These are phyloP conservation scores for Napeogenes sylphis DNA, from an alignment of 2,888 invertebrate species.

Conservation along the genomic window DNA sequence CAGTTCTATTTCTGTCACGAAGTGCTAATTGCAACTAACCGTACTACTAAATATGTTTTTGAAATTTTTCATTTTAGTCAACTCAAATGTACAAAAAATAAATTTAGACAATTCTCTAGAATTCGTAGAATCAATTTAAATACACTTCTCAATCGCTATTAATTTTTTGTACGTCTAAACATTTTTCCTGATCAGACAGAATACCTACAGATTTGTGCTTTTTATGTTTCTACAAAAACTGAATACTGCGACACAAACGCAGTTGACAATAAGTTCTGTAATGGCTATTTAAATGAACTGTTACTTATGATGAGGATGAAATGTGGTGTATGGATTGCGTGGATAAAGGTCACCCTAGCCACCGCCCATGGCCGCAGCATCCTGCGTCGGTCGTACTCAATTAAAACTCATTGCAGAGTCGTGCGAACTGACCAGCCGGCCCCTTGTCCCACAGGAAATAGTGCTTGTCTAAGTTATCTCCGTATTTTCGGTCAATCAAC, in stretches of 20 bases:
- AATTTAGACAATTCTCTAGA: too few relatives aligned
- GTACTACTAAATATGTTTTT: not conserved
- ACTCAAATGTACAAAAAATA: too few relatives aligned
- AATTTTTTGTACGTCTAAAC: too few relatives aligned
- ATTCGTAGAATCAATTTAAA: too few relatives aligned
- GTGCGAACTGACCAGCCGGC: conserved; percentile 61
- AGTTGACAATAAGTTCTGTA: too few relatives aligned
- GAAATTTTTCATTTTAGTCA: too few relatives aligned
- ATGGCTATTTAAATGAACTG: too few relatives aligned
- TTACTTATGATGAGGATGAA: conserved; percentile 8
- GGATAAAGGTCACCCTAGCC: conserved; percentile 58
- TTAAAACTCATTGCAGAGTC: conserved; percentile 74
- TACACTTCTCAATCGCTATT: too few relatives aligned
- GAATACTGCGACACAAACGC: too few relatives aligned
- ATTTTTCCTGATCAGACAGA: too few relatives aligned
- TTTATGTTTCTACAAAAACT: too few relatives aligned
- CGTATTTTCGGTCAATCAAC: conserved; percentile 56
- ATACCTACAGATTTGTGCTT: too few relatives aligned
- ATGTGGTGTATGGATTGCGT: conserved; percentile 26
- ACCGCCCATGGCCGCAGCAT: conserved; percentile 58
- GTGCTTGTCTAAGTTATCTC: conserved; percentile 55
- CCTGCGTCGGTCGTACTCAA: conserved; percentile 63
- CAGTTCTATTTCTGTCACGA: conserved; percentile 9
- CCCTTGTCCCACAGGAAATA: conserved; percentile 65
- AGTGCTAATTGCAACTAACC: conserved; percentile 9